phyloP scores from a whole-genome alignment of 2,113 vertebrate genomes.

The Ceyx margarethae region DNA sequence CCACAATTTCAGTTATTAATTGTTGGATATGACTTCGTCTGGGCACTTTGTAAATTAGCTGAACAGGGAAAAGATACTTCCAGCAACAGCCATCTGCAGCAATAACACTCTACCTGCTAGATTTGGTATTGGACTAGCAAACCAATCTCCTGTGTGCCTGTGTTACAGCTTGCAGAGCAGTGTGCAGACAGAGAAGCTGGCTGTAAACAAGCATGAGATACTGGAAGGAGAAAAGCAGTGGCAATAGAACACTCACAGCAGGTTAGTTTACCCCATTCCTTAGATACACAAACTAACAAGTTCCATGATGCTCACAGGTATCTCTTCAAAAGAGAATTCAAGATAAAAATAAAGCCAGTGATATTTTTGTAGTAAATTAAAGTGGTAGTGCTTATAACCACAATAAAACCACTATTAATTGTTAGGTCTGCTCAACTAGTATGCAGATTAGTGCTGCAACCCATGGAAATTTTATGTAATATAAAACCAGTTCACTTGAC shows the following conservation, averaged over 20 bases:
- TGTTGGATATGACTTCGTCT: background rate
- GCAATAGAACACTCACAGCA: background rate
- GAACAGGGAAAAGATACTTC: background rate
- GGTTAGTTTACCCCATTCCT: background rate
- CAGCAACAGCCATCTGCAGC: background rate
- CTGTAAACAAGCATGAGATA: background rate
- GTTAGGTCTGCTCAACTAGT: background rate
- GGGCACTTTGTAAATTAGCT: background rate
- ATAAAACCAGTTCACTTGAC: background rate
- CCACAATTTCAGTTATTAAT: background rate
- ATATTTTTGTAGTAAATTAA: background rate
- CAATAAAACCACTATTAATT: background rate
- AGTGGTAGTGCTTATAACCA: background rate
- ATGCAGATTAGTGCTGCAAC: background rate
- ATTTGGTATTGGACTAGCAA: background rate
- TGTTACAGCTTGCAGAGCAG: background rate
- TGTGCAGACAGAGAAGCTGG: background rate
- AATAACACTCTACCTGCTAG: background rate
- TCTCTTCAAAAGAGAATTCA: background rate
- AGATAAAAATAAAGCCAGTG: background rate
- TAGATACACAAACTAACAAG: background rate
- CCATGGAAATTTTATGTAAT: background rate
- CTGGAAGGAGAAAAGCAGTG: background rate
- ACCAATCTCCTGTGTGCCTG: background rate
- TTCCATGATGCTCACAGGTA: background rate